These are phyloP conservation scores for Clarias fuscus DNA, from an alignment of 2,797 vertebrate species.

Conservation along the genomic window DNA sequence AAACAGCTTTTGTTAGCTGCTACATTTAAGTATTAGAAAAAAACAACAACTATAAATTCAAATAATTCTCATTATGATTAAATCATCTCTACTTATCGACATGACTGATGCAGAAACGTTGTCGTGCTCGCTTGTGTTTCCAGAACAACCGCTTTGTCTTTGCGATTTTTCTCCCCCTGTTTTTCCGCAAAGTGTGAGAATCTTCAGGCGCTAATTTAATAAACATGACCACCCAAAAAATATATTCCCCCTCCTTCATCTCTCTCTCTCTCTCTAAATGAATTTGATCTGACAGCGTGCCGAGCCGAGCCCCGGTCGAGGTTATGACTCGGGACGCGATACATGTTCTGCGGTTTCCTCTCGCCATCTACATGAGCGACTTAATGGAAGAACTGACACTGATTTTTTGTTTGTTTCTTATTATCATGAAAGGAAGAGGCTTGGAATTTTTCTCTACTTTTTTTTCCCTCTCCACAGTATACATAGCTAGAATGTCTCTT, in stretches of 20 bases:
- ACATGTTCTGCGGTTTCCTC: constrained; percentile 66
- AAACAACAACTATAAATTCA: background rate
- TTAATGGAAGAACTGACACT: too few relatives aligned
- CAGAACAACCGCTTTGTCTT: background rate
- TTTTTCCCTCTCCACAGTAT: too few relatives aligned
- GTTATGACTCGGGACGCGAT: constrained; percentile 68
- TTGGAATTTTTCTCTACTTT: too few relatives aligned
- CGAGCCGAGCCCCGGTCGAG: constrained; percentile 48
- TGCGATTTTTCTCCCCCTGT: background rate
- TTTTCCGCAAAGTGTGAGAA: constrained; percentile 18
- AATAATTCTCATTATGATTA: background rate
- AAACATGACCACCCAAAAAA: constrained; percentile 55
- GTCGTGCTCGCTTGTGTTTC: background rate
- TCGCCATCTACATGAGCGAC: constrained; percentile 12
- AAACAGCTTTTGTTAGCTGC: background rate
- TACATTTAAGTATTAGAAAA: background rate
- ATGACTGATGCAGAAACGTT: background rate
- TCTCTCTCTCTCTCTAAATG: constrained; percentile 62
- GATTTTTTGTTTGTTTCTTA: too few relatives aligned
- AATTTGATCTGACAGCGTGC: constrained; percentile 68
- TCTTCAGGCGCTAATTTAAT: constrained; percentile 49
- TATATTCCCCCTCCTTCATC: constrained; percentile 40
- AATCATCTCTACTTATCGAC: background rate
- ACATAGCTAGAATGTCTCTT: too few relatives aligned
- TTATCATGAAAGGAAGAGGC: too few relatives aligned